Conservation (phyloP, 2,797 vertebrate species). For the Ctenosaura bakeri region DNA sequence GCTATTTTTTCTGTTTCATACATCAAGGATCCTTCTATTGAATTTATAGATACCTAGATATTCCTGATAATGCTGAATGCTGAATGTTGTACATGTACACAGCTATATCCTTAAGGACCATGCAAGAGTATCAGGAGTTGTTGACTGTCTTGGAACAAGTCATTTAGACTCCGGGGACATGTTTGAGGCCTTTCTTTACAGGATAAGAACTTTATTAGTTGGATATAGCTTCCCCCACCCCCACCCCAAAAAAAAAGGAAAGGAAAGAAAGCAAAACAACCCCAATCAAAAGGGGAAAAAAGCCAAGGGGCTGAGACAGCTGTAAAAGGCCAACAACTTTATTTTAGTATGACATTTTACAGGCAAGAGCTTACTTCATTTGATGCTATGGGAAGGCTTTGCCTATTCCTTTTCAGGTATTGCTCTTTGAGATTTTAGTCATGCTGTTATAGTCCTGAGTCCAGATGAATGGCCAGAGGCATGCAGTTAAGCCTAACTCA, state of each 20-base stretch:
- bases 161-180: too few relatives aligned
- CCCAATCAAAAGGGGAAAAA: too few relatives aligned
- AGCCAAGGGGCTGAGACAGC: too few relatives aligned
- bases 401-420: neutral
- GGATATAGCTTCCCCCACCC: neutral
- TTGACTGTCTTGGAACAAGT: neutral
- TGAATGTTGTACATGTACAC: too few relatives aligned
- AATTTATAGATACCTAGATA: neutral
- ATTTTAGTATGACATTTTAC: neutral
- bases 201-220: neutral
- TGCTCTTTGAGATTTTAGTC: neutral
- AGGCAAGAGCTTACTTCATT: neutral
- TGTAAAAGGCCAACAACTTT: neutral
- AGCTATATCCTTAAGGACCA: neutral
- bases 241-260: too few relatives aligned
- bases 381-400: neutral
- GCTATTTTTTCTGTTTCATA: neutral
- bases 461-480: neutral
- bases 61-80: neutral
- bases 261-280: too few relatives aligned
- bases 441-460: neutral
- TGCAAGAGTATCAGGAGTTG: neutral
- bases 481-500: neutral
- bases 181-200: neutral
- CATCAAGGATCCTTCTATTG: neutral